Evolutionary conservation across 2,888 invertebrate genomes (phyloP).

Genomic region (Dioctria rufipes): DNA sequence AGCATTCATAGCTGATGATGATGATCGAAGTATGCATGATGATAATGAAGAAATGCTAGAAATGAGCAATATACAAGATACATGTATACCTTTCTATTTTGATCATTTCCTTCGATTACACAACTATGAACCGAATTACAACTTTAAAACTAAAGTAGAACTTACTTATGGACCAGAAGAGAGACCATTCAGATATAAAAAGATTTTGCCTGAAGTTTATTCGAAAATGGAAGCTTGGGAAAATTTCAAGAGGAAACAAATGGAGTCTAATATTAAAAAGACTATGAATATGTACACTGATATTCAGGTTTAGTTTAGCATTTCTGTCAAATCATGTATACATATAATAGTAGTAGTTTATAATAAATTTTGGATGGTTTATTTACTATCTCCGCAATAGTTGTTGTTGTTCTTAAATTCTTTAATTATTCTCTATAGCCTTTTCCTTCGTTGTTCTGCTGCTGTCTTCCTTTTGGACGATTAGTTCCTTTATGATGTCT

Average conservation of each 20-base stretch:
- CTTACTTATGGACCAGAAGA: conserved; percentile 67
- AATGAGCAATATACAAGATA: conserved; percentile 59
- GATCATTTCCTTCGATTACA: conserved; percentile 69
- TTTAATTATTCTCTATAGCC: not conserved
- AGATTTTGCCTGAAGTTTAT: conserved; percentile 64
- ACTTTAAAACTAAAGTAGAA: conserved; percentile 69
- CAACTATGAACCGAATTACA: conserved; percentile 69
- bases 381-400: too few relatives aligned
- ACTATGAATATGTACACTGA: conserved; percentile 67
- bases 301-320: not conserved
- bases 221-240: conserved; percentile 65
- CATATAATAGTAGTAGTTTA: too few relatives aligned
- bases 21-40: conserved; percentile 54
- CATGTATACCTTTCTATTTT: conserved; percentile 69
- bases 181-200: conserved; percentile 62
- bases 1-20: conserved; percentile 63
- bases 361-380: too few relatives aligned
- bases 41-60: conserved; percentile 54
- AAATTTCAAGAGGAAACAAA: conserved; percentile 62
- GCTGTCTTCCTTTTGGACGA: conserved; percentile 62
- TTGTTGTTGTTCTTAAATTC: not conserved
- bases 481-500: conserved; percentile 74
- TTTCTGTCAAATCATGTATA: not conserved
- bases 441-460: conserved; percentile 16
- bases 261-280: conserved; percentile 68